Conservation (phyloP, 2,113 vertebrate genomes). For the Paedocypris sp. region DNA sequence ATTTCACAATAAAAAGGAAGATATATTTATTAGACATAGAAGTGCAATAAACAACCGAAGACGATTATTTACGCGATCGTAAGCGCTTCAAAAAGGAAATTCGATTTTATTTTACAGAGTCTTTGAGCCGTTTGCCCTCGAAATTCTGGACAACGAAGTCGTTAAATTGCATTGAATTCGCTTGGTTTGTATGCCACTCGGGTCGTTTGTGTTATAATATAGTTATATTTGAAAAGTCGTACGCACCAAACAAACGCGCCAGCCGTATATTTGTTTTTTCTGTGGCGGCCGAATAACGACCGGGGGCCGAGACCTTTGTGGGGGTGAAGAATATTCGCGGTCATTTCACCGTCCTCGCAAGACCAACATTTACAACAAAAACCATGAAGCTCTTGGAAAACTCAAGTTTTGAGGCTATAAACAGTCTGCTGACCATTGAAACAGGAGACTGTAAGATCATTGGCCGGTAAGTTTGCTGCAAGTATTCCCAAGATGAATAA, state of each 20-base stretch:
- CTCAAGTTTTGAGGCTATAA: slow-evolving; percentile 48
- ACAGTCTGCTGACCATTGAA: slow-evolving; percentile 45
- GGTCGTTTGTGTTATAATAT: no score
- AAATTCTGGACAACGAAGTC: not conserved
- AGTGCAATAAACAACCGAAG: slow-evolving; percentile 37
- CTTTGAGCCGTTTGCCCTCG: not conserved
- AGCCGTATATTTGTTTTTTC: slow-evolving; percentile 2
- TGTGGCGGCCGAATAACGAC: not conserved
- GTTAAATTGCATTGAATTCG: no score
- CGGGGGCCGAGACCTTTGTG: not conserved
- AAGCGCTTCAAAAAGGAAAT: slow-evolving; percentile 6
- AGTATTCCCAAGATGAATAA: not conserved
- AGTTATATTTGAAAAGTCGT: no score
- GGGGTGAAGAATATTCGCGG: not conserved
- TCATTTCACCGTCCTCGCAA: no score
- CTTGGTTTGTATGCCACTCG: no score
- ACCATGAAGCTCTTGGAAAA: slow-evolving; percentile 48
- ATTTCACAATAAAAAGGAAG: slow-evolving; percentile 51
- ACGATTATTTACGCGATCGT: slow-evolving; percentile 33
- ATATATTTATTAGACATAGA: slow-evolving; percentile 46
- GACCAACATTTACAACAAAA: no score
- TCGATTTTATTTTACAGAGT: no score
- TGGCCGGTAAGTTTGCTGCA: slow-evolving; percentile 37
- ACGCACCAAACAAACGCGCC: not conserved
- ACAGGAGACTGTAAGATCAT: slow-evolving; percentile 47